phyloP scores from a whole-genome alignment of 1,140 invertebrate genomes.

The Ostrea edulis region DNA sequence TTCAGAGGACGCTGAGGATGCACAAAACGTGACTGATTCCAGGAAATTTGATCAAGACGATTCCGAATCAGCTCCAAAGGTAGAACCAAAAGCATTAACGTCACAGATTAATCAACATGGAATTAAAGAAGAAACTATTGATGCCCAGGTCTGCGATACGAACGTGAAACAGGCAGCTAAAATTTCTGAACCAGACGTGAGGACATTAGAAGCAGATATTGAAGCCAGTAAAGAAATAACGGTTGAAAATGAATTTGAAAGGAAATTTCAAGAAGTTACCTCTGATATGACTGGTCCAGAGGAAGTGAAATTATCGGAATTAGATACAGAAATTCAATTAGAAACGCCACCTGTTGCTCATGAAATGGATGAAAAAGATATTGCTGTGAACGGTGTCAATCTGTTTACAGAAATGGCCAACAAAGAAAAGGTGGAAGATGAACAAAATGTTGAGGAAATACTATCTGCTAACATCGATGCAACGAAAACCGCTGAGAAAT shows the following conservation, averaged over 20 bases:
- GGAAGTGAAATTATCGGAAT: neutral
- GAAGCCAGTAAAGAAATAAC: neutral
- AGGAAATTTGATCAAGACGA: neutral
- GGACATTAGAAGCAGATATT: neutral
- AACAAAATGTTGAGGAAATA: neutral
- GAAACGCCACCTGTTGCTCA: no score
- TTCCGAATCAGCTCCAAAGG: neutral
- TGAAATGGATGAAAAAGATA: no score
- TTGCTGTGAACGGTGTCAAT: no score
- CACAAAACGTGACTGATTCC: neutral
- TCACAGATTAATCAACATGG: neutral
- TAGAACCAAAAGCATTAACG: neutral
- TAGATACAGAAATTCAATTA: no score
- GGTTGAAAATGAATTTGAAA: neutral
- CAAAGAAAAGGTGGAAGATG: neutral
- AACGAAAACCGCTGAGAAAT: neutral
- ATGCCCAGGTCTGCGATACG: neutral
- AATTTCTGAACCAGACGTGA: neutral
- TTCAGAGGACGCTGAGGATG: neutral
- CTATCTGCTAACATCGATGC: neutral
- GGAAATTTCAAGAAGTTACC: neutral
- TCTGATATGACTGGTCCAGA: neutral
- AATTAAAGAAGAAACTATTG: neutral
- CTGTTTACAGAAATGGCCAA: no score
- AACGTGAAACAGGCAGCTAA: neutral